Conservation (phyloP, 2,888 invertebrate genomes). For the Troglohyphantes excavatus region DNA sequence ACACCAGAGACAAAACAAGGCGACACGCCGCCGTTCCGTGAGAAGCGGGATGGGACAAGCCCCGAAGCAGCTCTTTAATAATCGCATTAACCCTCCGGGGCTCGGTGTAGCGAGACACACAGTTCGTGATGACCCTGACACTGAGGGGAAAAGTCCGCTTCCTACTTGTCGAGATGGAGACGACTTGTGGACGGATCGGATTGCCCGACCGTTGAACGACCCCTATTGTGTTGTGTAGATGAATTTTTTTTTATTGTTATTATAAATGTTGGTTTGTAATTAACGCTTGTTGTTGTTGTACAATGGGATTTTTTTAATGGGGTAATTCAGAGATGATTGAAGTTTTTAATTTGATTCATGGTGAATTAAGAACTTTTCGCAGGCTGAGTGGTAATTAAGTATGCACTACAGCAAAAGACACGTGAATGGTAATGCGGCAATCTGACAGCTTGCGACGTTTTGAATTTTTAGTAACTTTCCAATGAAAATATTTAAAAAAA, state of each 20-base stretch:
- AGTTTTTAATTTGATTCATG: too few species aligned
- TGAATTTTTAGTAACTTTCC: too few species aligned
- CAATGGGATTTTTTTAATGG: neutral
- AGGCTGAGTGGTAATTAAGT: too few species aligned
- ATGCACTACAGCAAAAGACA: too few species aligned
- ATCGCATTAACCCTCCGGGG: slow-evolving; percentile 22
- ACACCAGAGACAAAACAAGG: slow-evolving; percentile 15
- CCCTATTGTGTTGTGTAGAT: neutral
- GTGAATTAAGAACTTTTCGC: too few species aligned
- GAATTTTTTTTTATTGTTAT: neutral
- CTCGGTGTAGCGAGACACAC: neutral
- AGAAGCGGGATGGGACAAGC: slow-evolving; percentile 1
- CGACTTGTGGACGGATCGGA: neutral
- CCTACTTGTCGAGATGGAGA: slow-evolving; percentile 14
- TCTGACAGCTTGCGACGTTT: too few species aligned
- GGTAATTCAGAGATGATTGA: neutral
- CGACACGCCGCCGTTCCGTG: neutral
- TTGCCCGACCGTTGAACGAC: neutral
- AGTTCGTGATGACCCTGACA: slow-evolving; percentile 34
- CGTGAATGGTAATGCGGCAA: too few species aligned
- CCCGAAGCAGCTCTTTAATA: neutral
- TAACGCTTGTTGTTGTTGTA: neutral
- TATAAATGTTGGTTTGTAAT: neutral
- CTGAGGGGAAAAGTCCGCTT: slow-evolving; percentile 42
- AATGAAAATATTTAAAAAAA: too few species aligned